A percentile compares a stretch with the other conserved stretches of the same genome.
phyloP scores from a whole-genome alignment of 2,888 invertebrate species.

The Azorinus chamasolen region DNA sequence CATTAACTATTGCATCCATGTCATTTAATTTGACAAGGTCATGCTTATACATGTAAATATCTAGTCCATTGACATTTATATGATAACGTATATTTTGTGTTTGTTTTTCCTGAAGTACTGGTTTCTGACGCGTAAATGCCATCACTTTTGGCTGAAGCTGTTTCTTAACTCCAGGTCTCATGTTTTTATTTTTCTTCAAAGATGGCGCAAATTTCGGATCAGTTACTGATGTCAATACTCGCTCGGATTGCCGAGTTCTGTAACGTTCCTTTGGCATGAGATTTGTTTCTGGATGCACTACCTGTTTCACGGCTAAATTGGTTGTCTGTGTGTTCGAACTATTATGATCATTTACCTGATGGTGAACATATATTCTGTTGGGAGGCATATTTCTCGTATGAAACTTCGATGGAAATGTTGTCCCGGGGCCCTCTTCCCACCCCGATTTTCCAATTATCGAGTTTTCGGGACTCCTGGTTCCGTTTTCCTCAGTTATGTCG shows the following conservation, averaged over 20 bases:
- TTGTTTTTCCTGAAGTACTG: conserved; percentile 20
- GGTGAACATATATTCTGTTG: conserved; percentile 60
- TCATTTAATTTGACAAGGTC: conserved; percentile 43
- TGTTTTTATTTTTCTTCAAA: conserved; percentile 21
- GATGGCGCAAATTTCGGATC: conserved; percentile 41
- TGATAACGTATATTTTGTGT: conserved; percentile 41
- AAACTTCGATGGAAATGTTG: no score
- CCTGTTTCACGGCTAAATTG: conserved; percentile 3
- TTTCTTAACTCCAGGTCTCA: conserved; percentile 31
- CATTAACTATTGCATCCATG: conserved; percentile 57
- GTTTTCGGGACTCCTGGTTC: not conserved
- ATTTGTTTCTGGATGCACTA: conserved; percentile 56
- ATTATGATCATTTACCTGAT: conserved; percentile 32
- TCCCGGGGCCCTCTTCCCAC: conserved; percentile 23
- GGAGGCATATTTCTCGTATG: not conserved
- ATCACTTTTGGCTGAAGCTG: conserved; percentile 12
- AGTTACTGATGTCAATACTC: conserved; percentile 44
- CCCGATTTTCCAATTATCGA: conserved; percentile 31
- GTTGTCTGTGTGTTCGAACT: not conserved
- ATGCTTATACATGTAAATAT: conserved; percentile 61
- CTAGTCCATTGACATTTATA: conserved; percentile 58
- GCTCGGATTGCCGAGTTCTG: conserved; percentile 18
- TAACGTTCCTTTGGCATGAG: conserved; percentile 38
- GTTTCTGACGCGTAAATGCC: conserved; percentile 20
- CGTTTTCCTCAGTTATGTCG: conserved; percentile 1